Evolutionary conservation across 2,113 vertebrate genomes (phyloP).

Genomic region (Tyrannus savana): DNA sequence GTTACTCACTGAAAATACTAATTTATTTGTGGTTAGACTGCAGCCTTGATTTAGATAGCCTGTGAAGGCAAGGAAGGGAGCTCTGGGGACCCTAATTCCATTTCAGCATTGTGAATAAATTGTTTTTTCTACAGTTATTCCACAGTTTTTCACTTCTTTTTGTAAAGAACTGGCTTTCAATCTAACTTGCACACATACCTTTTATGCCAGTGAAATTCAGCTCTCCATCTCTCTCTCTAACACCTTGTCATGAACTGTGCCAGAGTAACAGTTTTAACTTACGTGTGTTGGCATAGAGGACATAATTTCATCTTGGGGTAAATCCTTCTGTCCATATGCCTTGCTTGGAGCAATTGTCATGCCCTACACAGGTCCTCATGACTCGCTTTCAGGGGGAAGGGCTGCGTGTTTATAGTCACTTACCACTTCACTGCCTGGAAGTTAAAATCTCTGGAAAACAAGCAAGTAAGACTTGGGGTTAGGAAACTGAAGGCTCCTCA

Average conservation of each 20-base stretch:
- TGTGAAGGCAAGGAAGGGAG: background rate
- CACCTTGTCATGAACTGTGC: background rate
- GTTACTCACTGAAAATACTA: background rate
- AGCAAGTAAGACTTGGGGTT: background rate
- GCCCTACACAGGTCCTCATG: background rate
- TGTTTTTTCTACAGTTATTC: background rate
- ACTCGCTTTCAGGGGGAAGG: background rate
- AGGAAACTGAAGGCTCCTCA: background rate
- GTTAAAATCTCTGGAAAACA: background rate
- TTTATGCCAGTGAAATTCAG: background rate
- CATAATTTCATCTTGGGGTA: background rate
- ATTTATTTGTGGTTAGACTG: background rate
- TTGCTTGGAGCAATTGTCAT: background rate
- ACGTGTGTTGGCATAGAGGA: fast-evolving
- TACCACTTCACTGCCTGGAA: background rate
- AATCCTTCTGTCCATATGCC: background rate
- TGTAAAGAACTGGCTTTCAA: background rate
- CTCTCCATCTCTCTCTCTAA: background rate
- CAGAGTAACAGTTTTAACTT: background rate
- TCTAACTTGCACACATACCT: background rate
- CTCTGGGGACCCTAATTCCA: background rate
- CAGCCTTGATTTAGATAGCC: background rate
- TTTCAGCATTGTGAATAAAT: background rate
- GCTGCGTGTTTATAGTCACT: background rate
- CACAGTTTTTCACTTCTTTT: background rate